Conservation (phyloP, 2,113 vertebrate species). For the Psittacara wagleri region DNA sequence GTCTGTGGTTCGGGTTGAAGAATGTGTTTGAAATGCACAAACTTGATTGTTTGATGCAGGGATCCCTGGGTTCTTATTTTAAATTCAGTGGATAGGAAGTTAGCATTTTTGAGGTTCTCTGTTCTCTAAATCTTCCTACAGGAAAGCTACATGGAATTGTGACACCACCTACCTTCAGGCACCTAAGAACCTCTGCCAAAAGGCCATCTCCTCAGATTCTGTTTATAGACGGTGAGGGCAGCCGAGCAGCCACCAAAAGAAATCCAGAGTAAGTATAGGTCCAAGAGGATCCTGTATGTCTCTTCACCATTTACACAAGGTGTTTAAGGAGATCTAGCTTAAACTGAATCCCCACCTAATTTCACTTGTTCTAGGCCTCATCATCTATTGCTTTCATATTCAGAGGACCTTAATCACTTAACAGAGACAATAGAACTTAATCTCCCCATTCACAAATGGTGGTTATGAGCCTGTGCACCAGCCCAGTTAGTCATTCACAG, state of each 20-base stretch:
- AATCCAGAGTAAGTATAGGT: neutral
- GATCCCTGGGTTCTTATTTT: neutral
- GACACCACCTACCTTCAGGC: neutral
- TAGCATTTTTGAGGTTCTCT: neutral
- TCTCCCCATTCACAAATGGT: neutral
- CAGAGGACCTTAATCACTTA: neutral
- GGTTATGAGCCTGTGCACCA: neutral
- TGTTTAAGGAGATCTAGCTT: neutral
- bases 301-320: neutral
- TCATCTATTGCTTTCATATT: neutral
- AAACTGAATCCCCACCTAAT: neutral
- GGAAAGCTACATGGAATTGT: neutral
- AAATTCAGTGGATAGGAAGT: neutral
- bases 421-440: neutral
- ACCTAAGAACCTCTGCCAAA: neutral
- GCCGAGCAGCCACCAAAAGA: neutral
- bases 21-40: neutral
- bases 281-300: neutral
- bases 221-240: neutral
- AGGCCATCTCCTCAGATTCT: neutral
- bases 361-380: neutral
- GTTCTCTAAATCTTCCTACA: neutral
- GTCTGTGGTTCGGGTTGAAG: neutral
- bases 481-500: neutral
- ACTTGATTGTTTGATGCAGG: neutral